A percentile compares a stretch with the other conserved stretches of the same genome.
Conservation (phyloP, 1,140 invertebrate genomes). For the Colletes gigas region DNA sequence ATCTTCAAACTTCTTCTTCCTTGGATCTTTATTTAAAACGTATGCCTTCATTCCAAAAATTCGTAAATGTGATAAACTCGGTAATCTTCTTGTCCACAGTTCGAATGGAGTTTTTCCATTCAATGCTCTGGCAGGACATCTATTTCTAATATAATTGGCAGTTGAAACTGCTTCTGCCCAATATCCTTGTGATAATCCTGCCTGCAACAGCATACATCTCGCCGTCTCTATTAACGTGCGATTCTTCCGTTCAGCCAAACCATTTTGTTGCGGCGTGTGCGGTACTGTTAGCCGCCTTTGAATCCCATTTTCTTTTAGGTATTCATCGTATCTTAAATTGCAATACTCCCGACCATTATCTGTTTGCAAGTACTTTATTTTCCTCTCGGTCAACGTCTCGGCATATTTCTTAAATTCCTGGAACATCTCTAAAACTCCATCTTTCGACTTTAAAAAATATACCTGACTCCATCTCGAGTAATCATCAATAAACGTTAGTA, state of each 20-base stretch:
- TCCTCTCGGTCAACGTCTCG: not conserved
- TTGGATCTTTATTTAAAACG: constrained; percentile 18
- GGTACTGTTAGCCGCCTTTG: constrained; percentile 1
- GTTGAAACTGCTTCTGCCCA: constrained; percentile 11
- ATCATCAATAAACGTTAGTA: constrained; percentile 73
- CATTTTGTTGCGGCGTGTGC: not conserved
- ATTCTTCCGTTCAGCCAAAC: constrained; percentile 9
- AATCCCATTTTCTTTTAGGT: not conserved
- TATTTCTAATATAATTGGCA: constrained; percentile 32
- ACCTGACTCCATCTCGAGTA: constrained; percentile 62
- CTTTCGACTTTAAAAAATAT: constrained; percentile 71
- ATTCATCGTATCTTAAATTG: not conserved
- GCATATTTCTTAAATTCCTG: constrained; percentile 60
- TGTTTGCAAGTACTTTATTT: not conserved
- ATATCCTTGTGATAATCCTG: not conserved
- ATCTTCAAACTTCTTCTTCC: not conserved
- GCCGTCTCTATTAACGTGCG: not conserved
- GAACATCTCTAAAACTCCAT: constrained; percentile 66
- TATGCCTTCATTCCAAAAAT: constrained; percentile 23
- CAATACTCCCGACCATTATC: not conserved
- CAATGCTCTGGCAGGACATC: constrained; percentile 2
- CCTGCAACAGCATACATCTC: constrained; percentile 11
- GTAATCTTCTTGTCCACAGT: not conserved
- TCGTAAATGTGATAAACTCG: constrained; percentile 3
- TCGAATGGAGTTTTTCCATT: constrained; percentile 18